Conservation (phyloP, 2,888 invertebrate genomes). For the Sthenelais limicola region DNA sequence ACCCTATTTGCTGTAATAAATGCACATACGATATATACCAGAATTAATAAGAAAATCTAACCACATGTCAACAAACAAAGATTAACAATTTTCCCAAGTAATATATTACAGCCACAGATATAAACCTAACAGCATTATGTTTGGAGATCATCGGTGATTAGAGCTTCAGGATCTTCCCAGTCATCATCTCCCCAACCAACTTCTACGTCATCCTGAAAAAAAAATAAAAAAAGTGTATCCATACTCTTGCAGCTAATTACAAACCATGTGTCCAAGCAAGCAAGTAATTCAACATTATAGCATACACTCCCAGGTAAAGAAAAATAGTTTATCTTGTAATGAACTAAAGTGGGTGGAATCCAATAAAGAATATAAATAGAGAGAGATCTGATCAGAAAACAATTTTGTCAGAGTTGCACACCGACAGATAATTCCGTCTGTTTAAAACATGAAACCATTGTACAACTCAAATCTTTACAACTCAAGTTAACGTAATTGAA, state of each 20-base stretch:
- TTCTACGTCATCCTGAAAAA: not conserved
- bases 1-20: too few species aligned
- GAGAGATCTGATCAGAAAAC: too few species aligned
- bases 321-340: too few species aligned
- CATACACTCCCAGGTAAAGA: not conserved
- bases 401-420: too few species aligned
- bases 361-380: too few species aligned
- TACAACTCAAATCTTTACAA: too few species aligned
- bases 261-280: not conserved
- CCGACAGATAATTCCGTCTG: too few species aligned
- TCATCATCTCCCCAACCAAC: conserved; percentile 17
- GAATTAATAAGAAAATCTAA: not conserved
- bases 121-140: conserved; percentile 2
- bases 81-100: not conserved
- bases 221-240: not conserved
- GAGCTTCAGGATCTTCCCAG: conserved; percentile 12
- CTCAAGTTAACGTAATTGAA: too few species aligned
- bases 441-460: too few species aligned
- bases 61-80: not conserved
- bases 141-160: not conserved
- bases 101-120: too few species aligned
- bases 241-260: not conserved
- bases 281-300: not conserved
- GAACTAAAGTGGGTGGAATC: too few species aligned
- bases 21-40: not conserved